phyloP scores from a whole-genome alignment of 1,140 invertebrate species.

The silkworm (Bombyx mori) region ASM3026992v2 NC_085112.1:7780001-7780500 shows the following conservation, averaged over 20 bases:
- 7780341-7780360: constrained; percentile 99
- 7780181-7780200: too few relatives aligned
- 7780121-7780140: too few relatives aligned
- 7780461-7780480: constrained; percentile 65
- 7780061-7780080: too few relatives aligned
- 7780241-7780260: constrained; percentile 96
- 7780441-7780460: constrained; percentile 91
- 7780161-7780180: too few relatives aligned
- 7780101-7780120: too few relatives aligned
- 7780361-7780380: constrained; percentile 98
- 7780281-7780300: constrained; percentile 98
- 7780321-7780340: constrained; percentile 94
- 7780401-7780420: constrained; percentile 99
- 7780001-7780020: too few relatives aligned
- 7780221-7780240: constrained; percentile 12
- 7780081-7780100: too few relatives aligned
- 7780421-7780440: constrained; percentile 98
- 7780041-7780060: too few relatives aligned
- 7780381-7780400: constrained; percentile 94
- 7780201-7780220: too few relatives aligned
- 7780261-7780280: constrained; percentile 99
- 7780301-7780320: constrained; percentile 99
- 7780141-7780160: too few relatives aligned
- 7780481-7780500: constrained; percentile 1
- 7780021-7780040: too few relatives aligned